phyloP scores from a whole-genome alignment of 2,113 vertebrate species.

The Psilopogon haemacephalus region DNA sequence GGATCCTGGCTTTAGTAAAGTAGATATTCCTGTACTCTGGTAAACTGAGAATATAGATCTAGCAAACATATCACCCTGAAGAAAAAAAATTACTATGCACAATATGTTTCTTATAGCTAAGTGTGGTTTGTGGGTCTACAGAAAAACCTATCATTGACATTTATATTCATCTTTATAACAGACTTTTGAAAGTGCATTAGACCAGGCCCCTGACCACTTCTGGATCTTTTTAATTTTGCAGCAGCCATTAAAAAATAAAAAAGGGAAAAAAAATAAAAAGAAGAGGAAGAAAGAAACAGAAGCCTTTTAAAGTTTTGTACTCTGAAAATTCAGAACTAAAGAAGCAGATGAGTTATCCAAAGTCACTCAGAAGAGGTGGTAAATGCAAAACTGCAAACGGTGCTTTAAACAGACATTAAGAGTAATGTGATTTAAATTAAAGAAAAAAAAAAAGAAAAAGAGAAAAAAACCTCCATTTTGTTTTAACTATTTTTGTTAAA shows the following conservation, averaged over 20 bases:
- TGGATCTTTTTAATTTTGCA: conserved; percentile 80
- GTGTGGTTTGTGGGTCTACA: conserved; percentile 75
- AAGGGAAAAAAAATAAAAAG: not conserved
- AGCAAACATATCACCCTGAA: conserved; percentile 77
- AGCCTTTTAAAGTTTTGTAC: conserved; percentile 65
- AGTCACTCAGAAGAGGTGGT: conserved; percentile 63
- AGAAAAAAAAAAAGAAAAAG: not conserved
- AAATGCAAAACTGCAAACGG: conserved; percentile 61
- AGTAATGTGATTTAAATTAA: conserved; percentile 32
- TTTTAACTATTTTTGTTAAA: conserved; percentile 53
- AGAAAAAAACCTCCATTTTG: not conserved
- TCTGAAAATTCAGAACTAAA: conserved; percentile 60
- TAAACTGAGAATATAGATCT: conserved; percentile 80
- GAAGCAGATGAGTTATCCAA: conserved; percentile 70
- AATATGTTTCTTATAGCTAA: conserved; percentile 82
- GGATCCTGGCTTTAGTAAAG: conserved; percentile 96
- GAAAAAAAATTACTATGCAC: conserved; percentile 91
- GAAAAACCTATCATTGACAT: conserved; percentile 74
- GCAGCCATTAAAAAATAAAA: conserved; percentile 59
- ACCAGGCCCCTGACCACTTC: conserved; percentile 76
- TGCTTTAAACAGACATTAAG: conserved; percentile 73
- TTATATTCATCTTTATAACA: conserved; percentile 82
- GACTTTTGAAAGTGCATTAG: conserved; percentile 82
- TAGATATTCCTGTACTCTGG: conserved; percentile 91
- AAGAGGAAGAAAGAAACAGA: not conserved